Evolutionary conservation across 2,113 vertebrate genomes (phyloP).

Genomic region (Oenanthe melanoleuca): DNA sequence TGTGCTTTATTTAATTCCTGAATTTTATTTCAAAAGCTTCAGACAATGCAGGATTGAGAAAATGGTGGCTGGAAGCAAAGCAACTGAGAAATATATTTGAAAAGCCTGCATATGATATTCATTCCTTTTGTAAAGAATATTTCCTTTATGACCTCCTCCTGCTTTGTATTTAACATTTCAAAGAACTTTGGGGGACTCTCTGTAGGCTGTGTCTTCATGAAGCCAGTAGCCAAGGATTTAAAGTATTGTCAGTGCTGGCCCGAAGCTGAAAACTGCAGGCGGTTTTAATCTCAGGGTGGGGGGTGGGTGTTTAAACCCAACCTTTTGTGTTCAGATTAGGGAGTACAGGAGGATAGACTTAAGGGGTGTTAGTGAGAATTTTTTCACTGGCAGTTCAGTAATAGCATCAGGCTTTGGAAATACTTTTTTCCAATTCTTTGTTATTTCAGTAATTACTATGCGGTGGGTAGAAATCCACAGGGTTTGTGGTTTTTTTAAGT

Average conservation of each 20-base stretch:
- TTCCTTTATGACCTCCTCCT: constrained; percentile 55
- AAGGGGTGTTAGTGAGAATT: constrained; percentile 28
- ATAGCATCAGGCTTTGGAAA: constrained; percentile 48
- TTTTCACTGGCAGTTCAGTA: constrained; percentile 47
- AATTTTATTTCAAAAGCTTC: constrained; percentile 59
- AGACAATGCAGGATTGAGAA: constrained; percentile 36
- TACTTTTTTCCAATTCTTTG: constrained; percentile 19
- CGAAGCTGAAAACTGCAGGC: constrained; percentile 58
- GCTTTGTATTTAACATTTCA: constrained; percentile 73
- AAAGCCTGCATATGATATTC: constrained; percentile 31
- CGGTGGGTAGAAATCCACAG: constrained; percentile 47
- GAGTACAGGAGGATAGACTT: constrained; percentile 34
- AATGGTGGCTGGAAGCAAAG: constrained; percentile 40
- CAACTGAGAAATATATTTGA: constrained; percentile 30
- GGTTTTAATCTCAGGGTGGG: constrained; percentile 52
- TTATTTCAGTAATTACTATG: constrained; percentile 40
- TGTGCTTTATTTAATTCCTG: constrained; percentile 30
- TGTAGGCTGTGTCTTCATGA: constrained; percentile 37
- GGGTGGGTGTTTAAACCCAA: constrained; percentile 42
- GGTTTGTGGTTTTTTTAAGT: not conserved
- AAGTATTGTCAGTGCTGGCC: constrained; percentile 64
- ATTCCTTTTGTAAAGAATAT: constrained; percentile 54
- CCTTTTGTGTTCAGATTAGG: constrained; percentile 77
- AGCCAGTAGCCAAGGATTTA: constrained; percentile 67
- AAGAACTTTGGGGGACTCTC: constrained; percentile 57